Base-by-base conservation (phyloP, 1,140 invertebrate species). In the Philaenus spumarius region DNA sequence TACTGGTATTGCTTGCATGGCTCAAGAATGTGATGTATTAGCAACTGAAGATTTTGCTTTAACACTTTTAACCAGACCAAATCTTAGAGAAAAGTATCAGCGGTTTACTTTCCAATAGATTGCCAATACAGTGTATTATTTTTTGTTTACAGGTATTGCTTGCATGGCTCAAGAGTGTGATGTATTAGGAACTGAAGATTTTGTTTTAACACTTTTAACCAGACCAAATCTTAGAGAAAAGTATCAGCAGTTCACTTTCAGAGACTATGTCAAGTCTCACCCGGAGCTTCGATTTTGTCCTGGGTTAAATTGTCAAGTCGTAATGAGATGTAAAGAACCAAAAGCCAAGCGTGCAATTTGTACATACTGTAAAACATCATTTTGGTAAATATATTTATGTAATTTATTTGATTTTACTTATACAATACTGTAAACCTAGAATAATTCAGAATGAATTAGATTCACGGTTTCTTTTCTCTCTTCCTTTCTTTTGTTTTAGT, bases 121-220 rank as follows among this genome's bases (percentile, higher is more conserved):
- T n/a, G n/a, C n/a, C n/a, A n/a, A n/a, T n/a, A n/a, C n/a, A n/a
- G n/a, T n/a, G n/a, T n/a, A n/a, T n/a, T n/a, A n/a, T n/a, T n/a
- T n/a, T n/a, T n/a, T n/a, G n/a, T n/a, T 82, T 62, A 82, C 79
- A 80, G 89, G 82, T 58, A 97, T 98, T 64, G 89, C 92, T 67
- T 99, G 97, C 73, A 98, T 98, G 96, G 90, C 90, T 39, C 85
- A 87, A 68, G 87, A 91, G 46, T 99, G 97, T 75, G 84, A 89
- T 69, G 83, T 97, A 2, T 74, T 95, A 64, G 90, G 90, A 45
- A 91, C 94, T 23, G 94, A 98, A 78, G 95, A 98, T 72, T 94
- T 99, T 81, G 92, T 97, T 20, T 76, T 96, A 45, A 84, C 84
- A 47, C 78, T 95, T 64, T 77, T 98, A 15, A 83, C 81, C 42